Evolutionary conservation across 2,888 invertebrate species (phyloP).

Genomic region (Embidobia sp.): DNA sequence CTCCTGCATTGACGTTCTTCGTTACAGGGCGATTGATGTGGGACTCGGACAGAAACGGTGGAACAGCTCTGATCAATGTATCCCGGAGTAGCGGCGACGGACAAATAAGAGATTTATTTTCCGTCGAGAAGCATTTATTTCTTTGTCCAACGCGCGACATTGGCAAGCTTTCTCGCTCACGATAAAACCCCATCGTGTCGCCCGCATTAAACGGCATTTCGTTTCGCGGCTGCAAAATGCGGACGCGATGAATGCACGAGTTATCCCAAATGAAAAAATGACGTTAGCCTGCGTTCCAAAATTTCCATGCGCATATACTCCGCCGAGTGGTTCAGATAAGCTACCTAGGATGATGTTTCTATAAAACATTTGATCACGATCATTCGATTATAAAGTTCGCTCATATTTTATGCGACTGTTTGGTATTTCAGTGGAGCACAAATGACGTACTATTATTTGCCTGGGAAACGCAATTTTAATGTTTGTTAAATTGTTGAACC

Average conservation of each 20-base stretch:
- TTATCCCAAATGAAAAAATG: slow-evolving; percentile 57
- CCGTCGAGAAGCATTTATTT: slow-evolving; percentile 57
- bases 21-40: slow-evolving; percentile 57
- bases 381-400: slow-evolving; percentile 14
- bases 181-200: slow-evolving; percentile 60
- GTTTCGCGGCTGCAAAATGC: slow-evolving; percentile 53
- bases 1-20: slow-evolving; percentile 55
- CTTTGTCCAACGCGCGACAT: slow-evolving; percentile 53
- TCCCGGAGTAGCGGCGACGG: slow-evolving; percentile 38
- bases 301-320: slow-evolving; percentile 24
- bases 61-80: slow-evolving; percentile 54
- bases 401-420: slow-evolving; percentile 28
- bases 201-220: slow-evolving; percentile 59
- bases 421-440: slow-evolving; percentile 2
- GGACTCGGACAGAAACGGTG: slow-evolving; percentile 39
- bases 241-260: slow-evolving; percentile 57
- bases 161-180: slow-evolving; percentile 49
- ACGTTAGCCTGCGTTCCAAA: slow-evolving; percentile 28
- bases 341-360: slow-evolving; percentile 29
- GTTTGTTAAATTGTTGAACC: slow-evolving; percentile 36
- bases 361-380: slow-evolving; percentile 40
- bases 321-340: slow-evolving; percentile 21
- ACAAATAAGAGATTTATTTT: slow-evolving; percentile 62
- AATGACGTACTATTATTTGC: slow-evolving; percentile 14
- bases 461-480: slow-evolving; percentile 6